phyloP scores from a whole-genome alignment of 2,797 vertebrate genomes.

The Myotis vivesi region DNA sequence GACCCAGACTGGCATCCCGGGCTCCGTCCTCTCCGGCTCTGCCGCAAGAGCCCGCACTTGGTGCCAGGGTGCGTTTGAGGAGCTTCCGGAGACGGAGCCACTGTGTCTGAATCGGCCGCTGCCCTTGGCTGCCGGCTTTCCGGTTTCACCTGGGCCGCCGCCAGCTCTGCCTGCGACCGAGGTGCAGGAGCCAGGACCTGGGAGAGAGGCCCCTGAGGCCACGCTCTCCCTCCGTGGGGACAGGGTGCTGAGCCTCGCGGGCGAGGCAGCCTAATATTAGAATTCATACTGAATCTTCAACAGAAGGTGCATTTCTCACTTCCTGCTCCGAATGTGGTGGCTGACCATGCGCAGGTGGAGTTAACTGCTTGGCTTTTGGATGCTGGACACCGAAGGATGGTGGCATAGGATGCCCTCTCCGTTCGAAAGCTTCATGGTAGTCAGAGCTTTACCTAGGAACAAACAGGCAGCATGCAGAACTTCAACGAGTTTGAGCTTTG shows the following conservation, averaged over 20 bases:
- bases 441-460: neutral
- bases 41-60: neutral
- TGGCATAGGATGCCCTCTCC: too few relatives aligned
- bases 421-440: neutral
- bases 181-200: neutral
- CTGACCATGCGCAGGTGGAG: neutral
- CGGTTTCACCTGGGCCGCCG: constrained; percentile 67
- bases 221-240: neutral
- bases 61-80: constrained; percentile 65
- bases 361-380: neutral
- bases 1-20: constrained; percentile 62
- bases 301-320: neutral
- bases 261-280: neutral
- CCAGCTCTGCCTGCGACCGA: constrained; percentile 56
- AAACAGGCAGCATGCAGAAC: neutral
- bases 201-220: constrained; percentile 23
- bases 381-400: too few relatives aligned
- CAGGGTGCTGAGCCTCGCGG: neutral
- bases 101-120: constrained; percentile 56
- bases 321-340: neutral
- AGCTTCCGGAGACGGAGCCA: constrained; percentile 71
- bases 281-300: neutral
- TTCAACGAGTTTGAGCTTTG: neutral
- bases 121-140: constrained; percentile 71
- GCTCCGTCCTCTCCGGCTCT: constrained; percentile 61